Conservation (phyloP, 1,140 invertebrate genomes). For the Tenebrio molitor region DNA sequence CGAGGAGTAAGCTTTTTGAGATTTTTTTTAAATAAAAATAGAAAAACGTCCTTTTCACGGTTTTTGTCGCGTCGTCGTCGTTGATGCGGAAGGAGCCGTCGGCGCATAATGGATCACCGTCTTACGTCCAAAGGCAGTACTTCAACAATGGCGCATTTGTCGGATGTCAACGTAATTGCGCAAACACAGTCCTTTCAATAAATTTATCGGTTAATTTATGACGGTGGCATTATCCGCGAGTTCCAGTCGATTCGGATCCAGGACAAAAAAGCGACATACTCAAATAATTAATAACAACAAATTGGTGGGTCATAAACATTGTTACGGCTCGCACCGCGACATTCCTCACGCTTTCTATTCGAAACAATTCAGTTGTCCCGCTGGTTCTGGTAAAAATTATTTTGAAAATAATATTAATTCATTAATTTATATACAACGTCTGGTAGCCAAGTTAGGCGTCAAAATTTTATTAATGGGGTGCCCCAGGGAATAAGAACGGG, state of each 20-base stretch:
- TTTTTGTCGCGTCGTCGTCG: no score
- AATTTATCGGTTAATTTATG: constrained; percentile 11
- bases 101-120: no score
- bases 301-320: background rate
- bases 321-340: background rate
- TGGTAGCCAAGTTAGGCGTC: constrained; percentile 61
- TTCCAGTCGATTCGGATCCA: background rate
- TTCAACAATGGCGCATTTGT: constrained; percentile 16
- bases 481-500: constrained; percentile 53
- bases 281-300: background rate
- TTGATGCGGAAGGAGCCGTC: no score
- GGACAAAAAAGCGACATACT: constrained; percentile 8
- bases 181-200: constrained; percentile 6
- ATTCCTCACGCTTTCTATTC: background rate
- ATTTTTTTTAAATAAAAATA: no score
- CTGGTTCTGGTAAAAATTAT: constrained; percentile 19
- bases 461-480: constrained; percentile 61
- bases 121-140: constrained; percentile 13
- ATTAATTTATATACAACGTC: constrained; percentile 61
- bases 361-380: constrained; percentile 18
- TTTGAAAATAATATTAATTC: constrained; percentile 56
- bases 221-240: background rate
- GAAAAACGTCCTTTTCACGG: no score
- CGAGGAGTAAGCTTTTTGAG: no score
- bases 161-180: constrained; percentile 17